These are phyloP conservation scores for Apteryx mantelli DNA, from an alignment of 2,113 vertebrate genomes.

Conservation along the genomic window DNA sequence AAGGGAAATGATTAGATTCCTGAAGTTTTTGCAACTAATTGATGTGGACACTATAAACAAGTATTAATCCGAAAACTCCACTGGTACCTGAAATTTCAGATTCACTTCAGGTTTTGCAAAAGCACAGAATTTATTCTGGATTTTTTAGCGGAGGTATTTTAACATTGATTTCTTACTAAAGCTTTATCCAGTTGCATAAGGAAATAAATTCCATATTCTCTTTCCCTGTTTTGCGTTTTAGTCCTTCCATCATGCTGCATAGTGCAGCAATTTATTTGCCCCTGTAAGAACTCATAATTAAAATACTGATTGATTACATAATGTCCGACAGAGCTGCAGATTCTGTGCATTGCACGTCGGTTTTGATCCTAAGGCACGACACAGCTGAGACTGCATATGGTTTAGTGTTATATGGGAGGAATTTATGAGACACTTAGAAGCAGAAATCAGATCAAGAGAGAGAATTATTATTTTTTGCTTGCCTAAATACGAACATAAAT, in stretches of 20 bases:
- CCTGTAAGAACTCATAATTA: slow-evolving; percentile 30
- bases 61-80: not conserved
- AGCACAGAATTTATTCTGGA: slow-evolving; percentile 3
- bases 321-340: slow-evolving; percentile 10
- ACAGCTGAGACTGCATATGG: slow-evolving; percentile 36
- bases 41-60: not conserved
- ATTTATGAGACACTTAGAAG: slow-evolving; percentile 28
- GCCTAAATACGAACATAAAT: slow-evolving; percentile 24
- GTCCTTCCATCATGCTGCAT: not conserved
- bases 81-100: slow-evolving; percentile 13
- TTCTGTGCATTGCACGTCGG: not conserved
- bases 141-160: slow-evolving; percentile 16
- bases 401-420: slow-evolving; percentile 35
- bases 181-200: not conserved
- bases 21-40: slow-evolving; percentile 21
- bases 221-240: not conserved
- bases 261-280: slow-evolving; percentile 17
- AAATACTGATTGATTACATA: slow-evolving; percentile 35
- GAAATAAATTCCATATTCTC: not conserved
- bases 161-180: not conserved
- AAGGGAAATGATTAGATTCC: slow-evolving; percentile 16
- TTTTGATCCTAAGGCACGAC: not conserved
- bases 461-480: slow-evolving; percentile 18
- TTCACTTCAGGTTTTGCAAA: not conserved
- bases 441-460: slow-evolving; percentile 40